These are phyloP conservation scores for Echinarachnius parma DNA, from an alignment of 53 echinoderm and acorn worm genomes.

Conservation along the genomic window DNA sequence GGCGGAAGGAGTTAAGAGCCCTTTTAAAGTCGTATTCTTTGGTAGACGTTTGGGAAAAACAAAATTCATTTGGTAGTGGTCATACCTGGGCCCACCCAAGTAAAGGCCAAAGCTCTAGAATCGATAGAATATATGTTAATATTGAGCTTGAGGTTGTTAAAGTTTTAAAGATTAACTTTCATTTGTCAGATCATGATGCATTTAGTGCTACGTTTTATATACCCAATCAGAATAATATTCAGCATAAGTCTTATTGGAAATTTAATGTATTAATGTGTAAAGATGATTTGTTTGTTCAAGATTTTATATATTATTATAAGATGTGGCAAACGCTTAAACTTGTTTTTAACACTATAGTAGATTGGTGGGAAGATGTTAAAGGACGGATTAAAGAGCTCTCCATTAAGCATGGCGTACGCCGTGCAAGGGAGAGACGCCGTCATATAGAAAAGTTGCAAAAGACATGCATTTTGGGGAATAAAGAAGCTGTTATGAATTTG, in stretches of 20 bases:
- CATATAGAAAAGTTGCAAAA: background rate
- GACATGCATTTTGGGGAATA: background rate
- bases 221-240: background rate
- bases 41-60: background rate
- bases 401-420: constrained; percentile 31
- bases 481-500: background rate
- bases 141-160: background rate
- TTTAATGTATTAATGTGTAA: constrained; percentile 42
- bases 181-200: constrained; percentile 52
- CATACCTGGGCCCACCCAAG: constrained; percentile 47
- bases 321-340: constrained; percentile 53
- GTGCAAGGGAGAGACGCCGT: constrained; percentile 2
- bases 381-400: constrained; percentile 16
- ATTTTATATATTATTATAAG: constrained; percentile 15
- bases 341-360: constrained; percentile 9
- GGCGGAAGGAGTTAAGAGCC: constrained; percentile 4
- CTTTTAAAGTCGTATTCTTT: constrained; percentile 8
- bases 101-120: constrained; percentile 22
- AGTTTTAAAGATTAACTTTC: background rate
- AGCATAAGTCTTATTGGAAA: constrained; percentile 55
- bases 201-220: background rate
- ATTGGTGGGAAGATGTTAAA: constrained; percentile 63
- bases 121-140: constrained; percentile 53
- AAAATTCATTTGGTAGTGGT: background rate
- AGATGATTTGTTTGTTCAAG: constrained; percentile 26